phyloP scores from a whole-genome alignment of 1,140 invertebrate species.

The Chelonus insularis region DNA sequence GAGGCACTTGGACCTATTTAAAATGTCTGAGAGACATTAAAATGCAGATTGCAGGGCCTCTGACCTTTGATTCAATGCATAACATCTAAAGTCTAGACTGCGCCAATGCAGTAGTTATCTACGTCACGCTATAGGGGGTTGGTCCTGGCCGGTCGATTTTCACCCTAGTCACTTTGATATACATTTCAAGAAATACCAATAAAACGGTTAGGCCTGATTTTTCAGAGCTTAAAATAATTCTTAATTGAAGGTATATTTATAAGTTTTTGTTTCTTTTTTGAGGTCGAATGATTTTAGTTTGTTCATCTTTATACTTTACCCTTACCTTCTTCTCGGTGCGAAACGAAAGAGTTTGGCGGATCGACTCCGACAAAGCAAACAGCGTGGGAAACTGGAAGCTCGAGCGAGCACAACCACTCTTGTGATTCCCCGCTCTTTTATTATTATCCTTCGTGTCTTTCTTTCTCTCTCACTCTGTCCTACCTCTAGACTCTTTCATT shows the following conservation, averaged over 20 bases:
- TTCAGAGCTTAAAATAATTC: no score
- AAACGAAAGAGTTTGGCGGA: conserved; percentile 34
- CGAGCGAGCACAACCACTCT: conserved; percentile 34
- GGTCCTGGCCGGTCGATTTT: background rate
- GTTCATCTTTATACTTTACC: background rate
- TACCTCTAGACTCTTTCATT: background rate
- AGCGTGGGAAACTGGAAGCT: conserved; percentile 51
- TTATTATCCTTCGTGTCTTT: background rate
- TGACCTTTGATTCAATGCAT: conserved; percentile 6
- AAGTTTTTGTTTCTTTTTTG: background rate
- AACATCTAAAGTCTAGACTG: no score
- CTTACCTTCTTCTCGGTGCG: conserved; percentile 18
- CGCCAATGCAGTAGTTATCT: conserved; percentile 23
- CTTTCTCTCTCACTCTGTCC: background rate
- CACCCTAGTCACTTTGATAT: no score
- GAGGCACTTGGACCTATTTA: background rate
- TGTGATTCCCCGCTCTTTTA: no score
- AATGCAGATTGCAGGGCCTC: conserved; percentile 10
- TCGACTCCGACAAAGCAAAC: conserved; percentile 49
- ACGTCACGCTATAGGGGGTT: conserved; percentile 12
- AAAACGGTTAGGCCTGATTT: no score
- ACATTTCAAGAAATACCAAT: no score
- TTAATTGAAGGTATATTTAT: no score
- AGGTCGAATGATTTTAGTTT: conserved; percentile 2
- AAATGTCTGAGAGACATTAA: background rate